Evolutionary conservation across 1,140 invertebrate species (phyloP).

Genomic region (Physella acuta): DNA sequence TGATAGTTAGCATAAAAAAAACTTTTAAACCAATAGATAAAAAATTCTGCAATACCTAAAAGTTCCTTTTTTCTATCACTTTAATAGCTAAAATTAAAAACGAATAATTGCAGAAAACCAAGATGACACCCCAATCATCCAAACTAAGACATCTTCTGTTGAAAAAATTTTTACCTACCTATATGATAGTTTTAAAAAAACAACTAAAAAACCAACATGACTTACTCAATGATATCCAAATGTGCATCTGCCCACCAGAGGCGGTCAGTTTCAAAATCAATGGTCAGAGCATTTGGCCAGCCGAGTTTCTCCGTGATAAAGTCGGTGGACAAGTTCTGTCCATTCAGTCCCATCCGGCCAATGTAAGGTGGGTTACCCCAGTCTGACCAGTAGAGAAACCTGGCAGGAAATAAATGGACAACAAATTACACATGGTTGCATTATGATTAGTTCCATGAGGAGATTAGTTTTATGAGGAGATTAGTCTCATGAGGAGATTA

Average conservation of each 20-base stretch:
- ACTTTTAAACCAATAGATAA: too few relatives aligned
- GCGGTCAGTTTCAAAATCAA: slow-evolving; percentile 93
- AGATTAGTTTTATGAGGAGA: too few relatives aligned
- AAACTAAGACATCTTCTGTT: too few relatives aligned
- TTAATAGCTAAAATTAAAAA: too few relatives aligned
- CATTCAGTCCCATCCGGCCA: slow-evolving; percentile 96
- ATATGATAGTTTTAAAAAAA: background rate
- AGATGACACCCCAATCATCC: too few relatives aligned
- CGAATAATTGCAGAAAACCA: too few relatives aligned
- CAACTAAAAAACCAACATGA: background rate
- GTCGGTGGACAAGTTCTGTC: slow-evolving; percentile 78
- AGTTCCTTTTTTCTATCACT: too few relatives aligned
- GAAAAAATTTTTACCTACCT: background rate
- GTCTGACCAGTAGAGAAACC: slow-evolving; percentile 91
- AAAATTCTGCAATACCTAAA: too few relatives aligned
- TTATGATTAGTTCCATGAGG: too few relatives aligned
- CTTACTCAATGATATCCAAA: slow-evolving; percentile 92
- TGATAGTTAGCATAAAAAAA: too few relatives aligned
- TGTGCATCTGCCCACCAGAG: slow-evolving; percentile 93
- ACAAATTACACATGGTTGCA: too few relatives aligned
- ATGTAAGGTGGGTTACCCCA: slow-evolving; percentile 94
- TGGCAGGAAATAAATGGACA: slow-evolving; percentile 50
- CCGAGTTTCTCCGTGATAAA: slow-evolving; percentile 93
- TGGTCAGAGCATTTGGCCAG: slow-evolving; percentile 96
- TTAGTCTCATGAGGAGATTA: too few relatives aligned